Conservation (phyloP, 2,888 invertebrate genomes). For the Cryptophagus acutangulus region DNA sequence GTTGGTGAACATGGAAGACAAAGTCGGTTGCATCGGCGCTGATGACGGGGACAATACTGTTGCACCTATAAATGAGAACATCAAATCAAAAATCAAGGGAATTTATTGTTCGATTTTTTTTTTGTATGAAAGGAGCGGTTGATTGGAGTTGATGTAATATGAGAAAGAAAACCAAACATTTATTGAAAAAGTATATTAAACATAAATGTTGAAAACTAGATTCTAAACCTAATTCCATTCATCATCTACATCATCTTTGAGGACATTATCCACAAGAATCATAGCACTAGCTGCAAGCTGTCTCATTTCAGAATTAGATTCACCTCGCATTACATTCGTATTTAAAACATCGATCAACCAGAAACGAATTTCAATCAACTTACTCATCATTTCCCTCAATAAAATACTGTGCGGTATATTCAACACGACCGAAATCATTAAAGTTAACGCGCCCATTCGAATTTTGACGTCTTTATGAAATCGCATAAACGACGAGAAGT, state of each 20-base stretch:
- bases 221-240: slow-evolving; percentile 9
- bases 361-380: slow-evolving; percentile 59
- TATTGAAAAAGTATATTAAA: slow-evolving; percentile 1
- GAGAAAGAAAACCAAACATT: no score
- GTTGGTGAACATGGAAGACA: slow-evolving; percentile 47
- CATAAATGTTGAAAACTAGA: neutral
- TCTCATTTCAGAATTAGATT: slow-evolving; percentile 61
- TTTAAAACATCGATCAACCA: slow-evolving; percentile 62
- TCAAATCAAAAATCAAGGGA: neutral
- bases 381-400: slow-evolving; percentile 56
- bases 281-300: slow-evolving; percentile 59
- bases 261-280: slow-evolving; percentile 51
- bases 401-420: slow-evolving; percentile 57
- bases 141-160: no score
- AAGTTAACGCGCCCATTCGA: slow-evolving; percentile 60
- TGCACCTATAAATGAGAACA: slow-evolving; percentile 36
- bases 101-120: no score
- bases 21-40: slow-evolving; percentile 32
- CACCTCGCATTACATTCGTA: slow-evolving; percentile 56
- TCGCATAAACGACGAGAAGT: slow-evolving; percentile 61
- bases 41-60: slow-evolving; percentile 39
- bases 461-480: slow-evolving; percentile 65
- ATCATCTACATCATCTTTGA: slow-evolving; percentile 38
- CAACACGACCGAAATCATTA: slow-evolving; percentile 62
- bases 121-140: no score